Base-by-base conservation (phyloP, 2,113 vertebrate species). In the Semicossyphus pulcher region DNA sequence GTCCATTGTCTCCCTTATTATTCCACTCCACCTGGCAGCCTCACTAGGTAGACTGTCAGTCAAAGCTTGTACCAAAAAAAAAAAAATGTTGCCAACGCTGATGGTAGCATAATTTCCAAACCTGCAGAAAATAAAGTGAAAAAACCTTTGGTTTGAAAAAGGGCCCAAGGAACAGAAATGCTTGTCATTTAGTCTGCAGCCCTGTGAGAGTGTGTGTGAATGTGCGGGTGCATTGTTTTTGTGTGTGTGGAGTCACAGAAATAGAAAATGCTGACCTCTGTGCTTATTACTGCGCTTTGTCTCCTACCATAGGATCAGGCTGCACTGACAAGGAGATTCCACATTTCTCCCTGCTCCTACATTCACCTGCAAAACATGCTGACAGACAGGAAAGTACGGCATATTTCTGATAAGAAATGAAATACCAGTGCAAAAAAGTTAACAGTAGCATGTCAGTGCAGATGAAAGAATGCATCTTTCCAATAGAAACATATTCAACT, bases 231-330 rank as follows among this genome's bases (percentile, higher is more conserved):
- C 10, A 52, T 64, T 78, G 39, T 85, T 41, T 78, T 61, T 56
- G 49, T 61, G 60, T 45, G 51, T 67, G 70, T 59, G n/a, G 31
- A 78, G 51, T 67, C 58, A 34, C 53, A 86, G 56, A 70, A 85
- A 86, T 74, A 86, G 71, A 88, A 85, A 88, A 79, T 84, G 81
- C 90, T 90, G 84, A 91, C 85, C 86, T 83, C 62, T 71, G 47
- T 16, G 39, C 81, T 86, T 74, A 83, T 90, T 83, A 73, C 68
- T 42, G 65, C 25, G 53, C 60, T 71, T 87, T 81, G 70, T 86
- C 85, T 91, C 65, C 61, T 20, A 78, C 51, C 76, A 2, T 51
- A 77, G 63, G 66, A 75, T 66, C 68, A 75, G 66, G 74, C 56
- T 53, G 68, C 48, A 68, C 60, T 76, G 75, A 76, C 76, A 76